Percentiles rank a stretch among this genome's conserved stretches.
Evolutionary conservation across 2,888 invertebrate species (phyloP).

Genomic region (Drosophila lacicola): DNA sequence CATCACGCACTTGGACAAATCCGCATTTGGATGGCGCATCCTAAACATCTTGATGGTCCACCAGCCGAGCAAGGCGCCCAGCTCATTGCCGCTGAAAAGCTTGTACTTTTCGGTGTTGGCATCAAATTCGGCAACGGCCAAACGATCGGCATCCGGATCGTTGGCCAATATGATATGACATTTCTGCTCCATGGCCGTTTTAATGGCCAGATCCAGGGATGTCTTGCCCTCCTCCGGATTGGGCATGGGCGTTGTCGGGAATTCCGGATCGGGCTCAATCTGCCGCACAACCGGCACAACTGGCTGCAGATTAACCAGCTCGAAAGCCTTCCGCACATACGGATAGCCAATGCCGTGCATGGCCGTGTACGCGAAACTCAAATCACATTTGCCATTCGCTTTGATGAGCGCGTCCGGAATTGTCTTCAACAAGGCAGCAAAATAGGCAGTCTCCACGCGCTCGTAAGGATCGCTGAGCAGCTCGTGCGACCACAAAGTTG

Average conservation of each 20-base stretch:
- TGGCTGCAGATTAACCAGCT: slow-evolving; percentile 89
- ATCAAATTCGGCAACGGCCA: slow-evolving; percentile 95
- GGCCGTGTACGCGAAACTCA: slow-evolving; percentile 95
- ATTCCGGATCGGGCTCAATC: slow-evolving; percentile 96
- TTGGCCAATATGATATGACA: slow-evolving; percentile 95
- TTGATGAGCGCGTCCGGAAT: slow-evolving; percentile 86
- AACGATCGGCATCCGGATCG: slow-evolving; percentile 98
- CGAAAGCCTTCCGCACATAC: slow-evolving; percentile 91
- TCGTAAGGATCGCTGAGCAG: slow-evolving; percentile 89
- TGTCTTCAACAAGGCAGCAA: slow-evolving; percentile 86
- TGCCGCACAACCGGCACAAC: slow-evolving; percentile 87
- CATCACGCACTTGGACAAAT: slow-evolving; percentile 90
- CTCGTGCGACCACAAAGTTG: slow-evolving; percentile 86
- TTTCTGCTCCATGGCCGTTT: slow-evolving; percentile 90
- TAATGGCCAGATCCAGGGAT: slow-evolving; percentile 90
- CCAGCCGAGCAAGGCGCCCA: slow-evolving; percentile 97
- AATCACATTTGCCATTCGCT: slow-evolving; percentile 86
- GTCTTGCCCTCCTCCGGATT: slow-evolving; percentile 98
- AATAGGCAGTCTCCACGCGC: slow-evolving; percentile 89
- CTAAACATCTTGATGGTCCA: slow-evolving; percentile 91
- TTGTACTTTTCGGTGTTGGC: slow-evolving; percentile 73
- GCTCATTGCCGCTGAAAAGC: slow-evolving; percentile 96
- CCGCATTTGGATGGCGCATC: slow-evolving; percentile 81
- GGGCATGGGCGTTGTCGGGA: slow-evolving; percentile 98
- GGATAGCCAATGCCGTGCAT: slow-evolving; percentile 99